phyloP scores from a whole-genome alignment of 2,888 invertebrate species.

The Saturnia japonica region DNA sequence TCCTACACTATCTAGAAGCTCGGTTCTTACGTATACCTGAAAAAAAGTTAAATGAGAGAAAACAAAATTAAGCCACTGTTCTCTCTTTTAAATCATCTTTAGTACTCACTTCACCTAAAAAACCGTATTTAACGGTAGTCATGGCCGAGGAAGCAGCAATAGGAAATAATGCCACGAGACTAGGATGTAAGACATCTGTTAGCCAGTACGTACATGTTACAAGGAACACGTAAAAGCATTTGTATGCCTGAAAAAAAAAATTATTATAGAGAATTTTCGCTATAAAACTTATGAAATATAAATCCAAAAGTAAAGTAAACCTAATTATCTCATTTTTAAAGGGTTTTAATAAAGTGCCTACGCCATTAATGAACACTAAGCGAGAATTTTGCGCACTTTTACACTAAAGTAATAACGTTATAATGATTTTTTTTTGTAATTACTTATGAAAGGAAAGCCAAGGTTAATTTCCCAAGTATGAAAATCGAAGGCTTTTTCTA shows the following conservation, averaged over 20 bases:
- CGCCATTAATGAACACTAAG: too few species aligned
- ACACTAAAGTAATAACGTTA: too few species aligned
- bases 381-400: too few species aligned
- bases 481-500: too few species aligned
- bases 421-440: too few species aligned
- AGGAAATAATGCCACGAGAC: conserved; percentile 50
- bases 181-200: conserved; percentile 56
- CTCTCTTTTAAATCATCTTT: background rate
- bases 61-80: background rate
- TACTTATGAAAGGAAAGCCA: too few species aligned
- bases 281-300: too few species aligned
- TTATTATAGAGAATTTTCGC: background rate
- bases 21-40: conserved; percentile 55
- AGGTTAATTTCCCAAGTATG: too few species aligned
- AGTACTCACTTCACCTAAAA: conserved; percentile 46
- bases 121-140: conserved; percentile 32
- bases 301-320: too few species aligned
- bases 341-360: too few species aligned
- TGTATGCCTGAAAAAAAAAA: conserved; percentile 40
- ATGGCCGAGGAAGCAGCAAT: conserved; percentile 50
- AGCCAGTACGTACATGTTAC: conserved; percentile 53
- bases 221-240: conserved; percentile 57
- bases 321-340: too few species aligned
- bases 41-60: conserved; percentile 18
- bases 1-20: conserved; percentile 54